A percentile compares a stretch with the other conserved stretches of the same genome.
Conservation (phyloP, 2,113 vertebrate species). For the Myotis brandtii region DNA sequence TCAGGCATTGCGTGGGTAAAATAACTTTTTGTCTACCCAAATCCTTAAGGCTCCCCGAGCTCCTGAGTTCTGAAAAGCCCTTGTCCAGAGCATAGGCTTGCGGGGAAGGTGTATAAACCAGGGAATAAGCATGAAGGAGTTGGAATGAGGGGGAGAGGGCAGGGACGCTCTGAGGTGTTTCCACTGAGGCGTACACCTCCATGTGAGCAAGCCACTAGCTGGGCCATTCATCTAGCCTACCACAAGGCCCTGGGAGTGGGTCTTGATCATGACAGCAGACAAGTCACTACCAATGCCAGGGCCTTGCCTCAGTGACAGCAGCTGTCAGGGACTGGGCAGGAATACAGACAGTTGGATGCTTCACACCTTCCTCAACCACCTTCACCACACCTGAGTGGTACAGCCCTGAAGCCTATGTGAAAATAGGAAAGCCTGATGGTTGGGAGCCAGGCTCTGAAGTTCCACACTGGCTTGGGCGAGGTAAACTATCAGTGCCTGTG, state of each 20-base stretch:
- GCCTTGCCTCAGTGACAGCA: constrained; percentile 6
- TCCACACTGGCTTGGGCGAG: background rate
- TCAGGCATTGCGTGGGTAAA: background rate
- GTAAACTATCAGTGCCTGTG: background rate
- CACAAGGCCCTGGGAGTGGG: background rate
- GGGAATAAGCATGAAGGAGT: background rate
- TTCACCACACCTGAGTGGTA: background rate
- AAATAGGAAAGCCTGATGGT: background rate
- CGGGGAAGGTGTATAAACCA: background rate
- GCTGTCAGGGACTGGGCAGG: background rate
- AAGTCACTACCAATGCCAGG: background rate
- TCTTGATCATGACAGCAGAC: background rate
- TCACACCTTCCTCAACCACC: background rate
- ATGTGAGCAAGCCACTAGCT: background rate
- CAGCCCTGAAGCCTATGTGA: background rate
- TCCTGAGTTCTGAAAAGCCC: background rate
- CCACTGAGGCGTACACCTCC: background rate
- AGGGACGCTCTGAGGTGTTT: background rate
- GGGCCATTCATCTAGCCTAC: background rate
- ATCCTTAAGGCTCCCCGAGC: background rate
- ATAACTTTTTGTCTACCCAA: background rate
- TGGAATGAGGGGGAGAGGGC: accelerated
- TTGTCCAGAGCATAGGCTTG: background rate
- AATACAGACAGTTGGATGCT: background rate
- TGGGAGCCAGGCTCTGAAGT: background rate